phyloP scores from a whole-genome alignment of 2,113 vertebrate species.

The Edolisoma coerulescens region DNA sequence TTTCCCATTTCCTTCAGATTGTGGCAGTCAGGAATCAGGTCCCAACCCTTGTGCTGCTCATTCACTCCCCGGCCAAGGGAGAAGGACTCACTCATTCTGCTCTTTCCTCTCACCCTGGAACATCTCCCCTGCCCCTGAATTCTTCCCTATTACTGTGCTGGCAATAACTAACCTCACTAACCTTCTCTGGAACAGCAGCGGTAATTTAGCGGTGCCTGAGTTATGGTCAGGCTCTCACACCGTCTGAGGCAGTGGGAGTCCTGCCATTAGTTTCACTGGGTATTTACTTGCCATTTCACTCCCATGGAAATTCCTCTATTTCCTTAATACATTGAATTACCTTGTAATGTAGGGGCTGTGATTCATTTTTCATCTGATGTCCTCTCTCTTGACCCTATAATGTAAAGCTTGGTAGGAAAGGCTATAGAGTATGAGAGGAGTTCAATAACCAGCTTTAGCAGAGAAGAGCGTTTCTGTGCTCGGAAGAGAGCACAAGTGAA shows the following conservation, averaged over 20 bases:
- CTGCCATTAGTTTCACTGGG: background rate
- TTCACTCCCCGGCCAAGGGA: fast-evolving
- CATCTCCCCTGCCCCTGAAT: background rate
- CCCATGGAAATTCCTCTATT: background rate
- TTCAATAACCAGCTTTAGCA: background rate
- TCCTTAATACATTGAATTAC: constrained; percentile 2
- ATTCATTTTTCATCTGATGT: background rate
- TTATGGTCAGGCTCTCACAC: background rate
- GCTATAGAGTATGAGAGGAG: background rate
- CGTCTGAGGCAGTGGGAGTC: background rate
- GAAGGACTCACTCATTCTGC: background rate
- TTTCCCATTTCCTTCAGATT: background rate
- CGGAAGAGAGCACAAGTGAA: background rate
- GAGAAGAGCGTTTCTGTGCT: background rate
- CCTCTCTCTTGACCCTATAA: background rate
- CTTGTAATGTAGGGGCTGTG: background rate
- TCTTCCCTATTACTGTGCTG: background rate
- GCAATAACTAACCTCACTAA: background rate
- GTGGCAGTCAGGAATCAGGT: fast-evolving
- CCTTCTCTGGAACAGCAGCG: background rate
- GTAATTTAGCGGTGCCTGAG: background rate
- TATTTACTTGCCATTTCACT: background rate
- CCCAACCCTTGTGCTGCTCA: background rate
- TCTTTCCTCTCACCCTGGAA: background rate
- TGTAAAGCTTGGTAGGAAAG: background rate